Percentiles rank a stretch among this genome's conserved stretches.
Conservation (phyloP, 2,888 invertebrate genomes). For the Eupeodes luniger region DNA sequence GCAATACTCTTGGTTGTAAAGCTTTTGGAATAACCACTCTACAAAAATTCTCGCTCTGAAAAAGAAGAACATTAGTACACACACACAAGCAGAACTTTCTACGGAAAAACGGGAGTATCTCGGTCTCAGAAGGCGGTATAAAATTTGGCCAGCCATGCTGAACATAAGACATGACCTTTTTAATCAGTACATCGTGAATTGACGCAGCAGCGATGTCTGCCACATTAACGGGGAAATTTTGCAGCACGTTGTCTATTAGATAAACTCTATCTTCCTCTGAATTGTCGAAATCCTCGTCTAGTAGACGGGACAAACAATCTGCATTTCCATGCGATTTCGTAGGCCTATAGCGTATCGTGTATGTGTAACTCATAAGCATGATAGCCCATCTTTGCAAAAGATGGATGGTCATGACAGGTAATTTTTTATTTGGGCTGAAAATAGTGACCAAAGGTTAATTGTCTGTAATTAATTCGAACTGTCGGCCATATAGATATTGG, state of each 20-base stretch:
- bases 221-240: slow-evolving; percentile 30
- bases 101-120: slow-evolving; percentile 20
- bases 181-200: too few species aligned
- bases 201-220: background rate
- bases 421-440: slow-evolving; percentile 45
- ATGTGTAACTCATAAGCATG: slow-evolving; percentile 43
- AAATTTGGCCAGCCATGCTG: background rate
- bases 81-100: slow-evolving; percentile 44
- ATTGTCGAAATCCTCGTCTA: too few species aligned
- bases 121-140: background rate
- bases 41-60: slow-evolving; percentile 1
- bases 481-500: too few species aligned
- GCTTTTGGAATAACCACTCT: slow-evolving; percentile 14
- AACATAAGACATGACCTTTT: slow-evolving; percentile 19
- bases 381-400: slow-evolving; percentile 64
- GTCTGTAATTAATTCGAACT: slow-evolving; percentile 63
- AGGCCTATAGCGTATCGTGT: slow-evolving; percentile 46
- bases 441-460: slow-evolving; percentile 56
- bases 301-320: too few species aligned
- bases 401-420: slow-evolving; percentile 62
- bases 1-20: slow-evolving; percentile 33
- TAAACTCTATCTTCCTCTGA: slow-evolving; percentile 28
- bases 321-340: too few species aligned
- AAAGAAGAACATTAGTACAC: slow-evolving; percentile 8
- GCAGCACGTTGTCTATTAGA: slow-evolving; percentile 2